Conservation (phyloP, 2,888 invertebrate species). For the Schizaphis graminum region DNA sequence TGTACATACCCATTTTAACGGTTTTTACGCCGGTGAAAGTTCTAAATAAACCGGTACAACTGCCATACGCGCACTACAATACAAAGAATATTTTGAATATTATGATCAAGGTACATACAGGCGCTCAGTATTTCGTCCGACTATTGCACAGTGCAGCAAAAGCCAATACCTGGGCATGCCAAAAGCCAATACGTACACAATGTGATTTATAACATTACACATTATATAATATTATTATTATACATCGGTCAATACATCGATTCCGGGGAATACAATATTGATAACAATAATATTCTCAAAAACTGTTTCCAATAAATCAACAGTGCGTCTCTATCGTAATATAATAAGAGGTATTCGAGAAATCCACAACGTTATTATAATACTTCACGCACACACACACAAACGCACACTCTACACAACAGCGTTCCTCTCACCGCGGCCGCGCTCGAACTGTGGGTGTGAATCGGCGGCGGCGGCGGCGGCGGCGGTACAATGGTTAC, state of each 20-base stretch:
- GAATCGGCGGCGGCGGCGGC: neutral
- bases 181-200: neutral
- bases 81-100: neutral
- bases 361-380: neutral
- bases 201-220: neutral
- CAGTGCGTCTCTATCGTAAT: neutral
- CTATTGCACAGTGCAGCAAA: neutral
- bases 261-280: slow-evolving; percentile 46
- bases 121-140: neutral
- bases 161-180: neutral
- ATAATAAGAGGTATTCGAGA: neutral
- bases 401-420: neutral
- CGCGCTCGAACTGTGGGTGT: neutral
- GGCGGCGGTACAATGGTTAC: neutral
- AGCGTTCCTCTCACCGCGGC: neutral
- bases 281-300: slow-evolving; percentile 34
- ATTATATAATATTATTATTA: neutral
- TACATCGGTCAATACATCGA: neutral
- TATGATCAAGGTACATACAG: neutral
- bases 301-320: slow-evolving; percentile 61
- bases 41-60: neutral
- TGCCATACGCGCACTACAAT: neutral
- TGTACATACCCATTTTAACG: neutral
- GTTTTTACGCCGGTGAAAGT: neutral
- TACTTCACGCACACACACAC: neutral